Evolutionary conservation across 2,888 invertebrate genomes (phyloP).

Genomic region (Gasteruption jaculator): DNA sequence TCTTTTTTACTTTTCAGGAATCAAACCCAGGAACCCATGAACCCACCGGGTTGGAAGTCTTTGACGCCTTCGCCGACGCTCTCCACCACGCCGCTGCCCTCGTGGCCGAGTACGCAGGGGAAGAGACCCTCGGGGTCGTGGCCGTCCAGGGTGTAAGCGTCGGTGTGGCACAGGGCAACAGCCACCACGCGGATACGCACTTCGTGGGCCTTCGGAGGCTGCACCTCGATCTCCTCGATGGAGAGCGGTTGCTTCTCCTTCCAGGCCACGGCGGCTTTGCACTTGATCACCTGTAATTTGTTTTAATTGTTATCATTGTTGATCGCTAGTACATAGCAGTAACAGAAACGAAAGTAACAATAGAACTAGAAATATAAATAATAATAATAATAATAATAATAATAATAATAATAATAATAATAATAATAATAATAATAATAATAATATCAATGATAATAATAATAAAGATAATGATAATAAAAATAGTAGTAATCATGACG

Average conservation of each 20-base stretch:
- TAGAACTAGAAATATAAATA: neutral
- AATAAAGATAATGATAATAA: no score
- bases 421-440: no score
- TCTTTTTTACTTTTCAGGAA: no score
- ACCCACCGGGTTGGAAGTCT: slow-evolving; percentile 69
- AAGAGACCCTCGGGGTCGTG: slow-evolving; percentile 88
- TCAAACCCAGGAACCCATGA: no score
- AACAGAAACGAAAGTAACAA: neutral
- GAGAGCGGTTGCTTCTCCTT: slow-evolving; percentile 82
- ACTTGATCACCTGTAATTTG: slow-evolving; percentile 84
- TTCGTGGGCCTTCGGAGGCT: slow-evolving; percentile 90
- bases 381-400: neutral
- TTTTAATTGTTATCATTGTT: no score
- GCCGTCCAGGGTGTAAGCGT: slow-evolving; percentile 84
- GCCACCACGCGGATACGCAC: slow-evolving; percentile 77
- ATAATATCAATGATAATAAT: no score
- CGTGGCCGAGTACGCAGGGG: slow-evolving; percentile 92
- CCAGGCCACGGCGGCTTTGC: slow-evolving; percentile 97
- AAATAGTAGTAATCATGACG: no score
- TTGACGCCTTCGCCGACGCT: slow-evolving; percentile 92
- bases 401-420: neutral
- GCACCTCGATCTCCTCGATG: slow-evolving; percentile 90
- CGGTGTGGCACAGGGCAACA: slow-evolving; percentile 89
- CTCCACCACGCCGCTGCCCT: slow-evolving; percentile 95
- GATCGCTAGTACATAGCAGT: no score